phyloP scores from a whole-genome alignment of 2,888 invertebrate species.

The Clivina fossor region DNA sequence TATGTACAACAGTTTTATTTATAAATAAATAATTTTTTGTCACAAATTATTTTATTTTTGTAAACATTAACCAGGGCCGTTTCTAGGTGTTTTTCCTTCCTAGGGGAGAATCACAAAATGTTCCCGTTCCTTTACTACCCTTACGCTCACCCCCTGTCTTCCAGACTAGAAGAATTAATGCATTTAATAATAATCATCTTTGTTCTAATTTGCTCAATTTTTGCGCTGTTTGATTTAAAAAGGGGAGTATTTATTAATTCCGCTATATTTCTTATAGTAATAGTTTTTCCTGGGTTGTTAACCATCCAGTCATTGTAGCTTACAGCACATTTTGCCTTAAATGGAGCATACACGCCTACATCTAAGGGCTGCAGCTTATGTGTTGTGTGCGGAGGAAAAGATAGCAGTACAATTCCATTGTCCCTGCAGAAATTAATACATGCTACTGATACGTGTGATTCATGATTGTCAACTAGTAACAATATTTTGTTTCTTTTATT shows the following conservation, averaged over 20 bases:
- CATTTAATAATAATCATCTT: too few species aligned
- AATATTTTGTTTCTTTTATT: conserved; percentile 39
- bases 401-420: conserved; percentile 48
- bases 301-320: conserved; percentile 45
- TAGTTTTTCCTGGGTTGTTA: conserved; percentile 44
- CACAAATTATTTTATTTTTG: too few species aligned
- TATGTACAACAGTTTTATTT: too few species aligned
- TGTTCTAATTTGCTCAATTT: too few species aligned
- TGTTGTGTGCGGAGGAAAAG: conserved; percentile 47
- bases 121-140: too few species aligned
- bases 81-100: too few species aligned
- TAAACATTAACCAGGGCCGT: too few species aligned
- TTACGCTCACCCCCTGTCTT: too few species aligned
- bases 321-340: conserved; percentile 40
- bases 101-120: too few species aligned
- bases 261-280: conserved; percentile 26
- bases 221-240: too few species aligned
- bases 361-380: conserved; percentile 46
- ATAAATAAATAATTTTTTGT: too few species aligned
- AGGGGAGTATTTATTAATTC: conserved; percentile 29
- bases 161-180: too few species aligned
- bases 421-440: conserved; percentile 46
- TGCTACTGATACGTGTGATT: conserved; percentile 42
- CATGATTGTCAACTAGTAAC: conserved; percentile 46
- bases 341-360: conserved; percentile 38